Base-by-base conservation (phyloP, 2,113 vertebrate species). In the Danio rerio region DNA sequence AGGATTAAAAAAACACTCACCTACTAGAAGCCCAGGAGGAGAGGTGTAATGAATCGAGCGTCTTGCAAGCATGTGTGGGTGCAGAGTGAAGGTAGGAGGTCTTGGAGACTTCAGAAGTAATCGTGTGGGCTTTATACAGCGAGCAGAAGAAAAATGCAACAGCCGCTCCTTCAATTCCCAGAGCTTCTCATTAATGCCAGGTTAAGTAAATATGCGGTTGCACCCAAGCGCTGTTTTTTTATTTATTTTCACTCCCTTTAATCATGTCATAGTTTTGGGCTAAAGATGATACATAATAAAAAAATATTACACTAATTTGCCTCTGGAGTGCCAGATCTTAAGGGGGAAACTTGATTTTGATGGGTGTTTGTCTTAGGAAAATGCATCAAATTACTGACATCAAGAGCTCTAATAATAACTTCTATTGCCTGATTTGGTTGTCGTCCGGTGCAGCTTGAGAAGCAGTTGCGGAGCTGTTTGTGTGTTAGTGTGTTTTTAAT, bases 151-250 rank as follows among this genome's bases (percentile, higher is more conserved):
- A 80, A 89, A 92, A 86, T 86, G 87, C 85, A 88, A 86, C 86
- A 89, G 88, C 81, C 86, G 88, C 84, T 88, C 82, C 74, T 58
- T n/a, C 88, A 87, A 90, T 91, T 94, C 91, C 93, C 93, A 63
- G 3, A 88, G 91, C 80, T 87, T 72, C 93, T 93, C 90, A 94
- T 94, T 94, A 94, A 92, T 90, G 87, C 87, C 89, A 91, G 89
- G 90, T 92, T 94, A 93, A 93, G 87, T 90, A 91, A 91, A 91
- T 88, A 90, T 90, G 86, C 83, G 88, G 89, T 80, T 88, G 76
- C 82, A 59, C 91, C 86, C 88, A 78, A 86, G 88, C 80, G 89
- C 86, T 71, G 31, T 31, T 31, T 31, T 31, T 31, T 31, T 31
- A 31, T 31, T 31, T 31, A 31, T 31, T 31, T 86, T 83, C 47